Base-by-base conservation (phyloP, 2,113 vertebrate species). In the Theristicus caerulescens region DNA sequence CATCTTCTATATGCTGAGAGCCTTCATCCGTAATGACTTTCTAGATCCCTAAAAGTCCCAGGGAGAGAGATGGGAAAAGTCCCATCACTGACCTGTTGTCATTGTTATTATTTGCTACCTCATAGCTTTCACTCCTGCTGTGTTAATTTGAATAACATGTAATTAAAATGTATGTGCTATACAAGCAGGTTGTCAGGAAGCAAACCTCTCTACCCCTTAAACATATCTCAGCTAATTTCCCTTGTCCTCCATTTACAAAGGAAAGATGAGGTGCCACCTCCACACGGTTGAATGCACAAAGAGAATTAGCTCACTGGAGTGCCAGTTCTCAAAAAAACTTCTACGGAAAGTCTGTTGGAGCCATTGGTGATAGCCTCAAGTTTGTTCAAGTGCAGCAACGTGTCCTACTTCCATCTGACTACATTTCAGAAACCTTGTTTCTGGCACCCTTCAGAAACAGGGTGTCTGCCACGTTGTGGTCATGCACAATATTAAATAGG, bases 251-350 rank as follows among this genome's bases (percentile, higher is more conserved):
- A 15, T 64, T 88, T 59, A 40, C 10, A 66, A 69, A 88, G 55
- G 51, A 72, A 67, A 34, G 31, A 57, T 64, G 36, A 77, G 18
- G 13, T 47, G 40, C 55, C 59, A 15, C 22, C 64, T 84, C 9
- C 1, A 7, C 21, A 5, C 0, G 0, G 62, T 46, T 95, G 49
- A 84, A 67, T 34, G 26, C 32, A 40, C 0, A 2, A 66, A 52
- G 18, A 49, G 18, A 65, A n/a, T 69, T 85, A 44, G 13, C 40
- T 81, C 10, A 26, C 52, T 70, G 79, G 32, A 55, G 52, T 49
- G 25, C 31, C 21, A 40, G 32, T 55, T 71, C 59, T 44, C 57
- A 42, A 62, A 89, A 89, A 84, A 34, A 38, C 13, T 70, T 70
- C 29, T 26, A 6, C 12, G 3, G 42, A 24, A 91, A 29, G 62